A percentile compares a stretch with the other conserved stretches of the same genome.
phyloP scores from a whole-genome alignment of 2,797 vertebrate genomes.

The Neoniphon sammara region DNA sequence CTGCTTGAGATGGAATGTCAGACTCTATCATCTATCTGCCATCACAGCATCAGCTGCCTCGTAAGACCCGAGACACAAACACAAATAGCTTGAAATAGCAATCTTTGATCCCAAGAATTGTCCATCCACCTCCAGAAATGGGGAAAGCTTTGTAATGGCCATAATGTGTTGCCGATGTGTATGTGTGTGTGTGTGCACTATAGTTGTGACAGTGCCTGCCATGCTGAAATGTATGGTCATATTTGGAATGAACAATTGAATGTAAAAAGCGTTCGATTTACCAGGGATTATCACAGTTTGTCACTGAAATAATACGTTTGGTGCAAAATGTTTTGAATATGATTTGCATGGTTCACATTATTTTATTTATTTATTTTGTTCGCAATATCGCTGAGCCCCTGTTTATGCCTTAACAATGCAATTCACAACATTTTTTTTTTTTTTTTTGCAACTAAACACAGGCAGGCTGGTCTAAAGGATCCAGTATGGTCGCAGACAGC shows the following conservation, averaged over 20 bases:
- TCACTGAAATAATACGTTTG: neutral
- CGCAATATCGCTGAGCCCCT: neutral
- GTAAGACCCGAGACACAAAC: constrained; percentile 11
- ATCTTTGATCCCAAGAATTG: constrained; percentile 16
- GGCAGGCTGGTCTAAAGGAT: constrained; percentile 47
- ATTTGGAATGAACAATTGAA: neutral
- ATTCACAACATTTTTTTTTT: constrained; percentile 3
- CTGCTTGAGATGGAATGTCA: constrained; percentile 15
- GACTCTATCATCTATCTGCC: constrained; percentile 31
- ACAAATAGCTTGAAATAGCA: neutral
- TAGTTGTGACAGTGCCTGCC: neutral
- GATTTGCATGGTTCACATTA: neutral
- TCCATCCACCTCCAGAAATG: constrained; percentile 12
- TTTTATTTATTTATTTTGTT: constrained; percentile 16
- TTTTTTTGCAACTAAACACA: constrained; percentile 26
- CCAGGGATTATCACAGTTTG: neutral
- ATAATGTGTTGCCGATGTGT: neutral
- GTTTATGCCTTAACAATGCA: neutral
- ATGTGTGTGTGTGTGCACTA: neutral
- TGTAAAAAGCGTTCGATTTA: neutral
- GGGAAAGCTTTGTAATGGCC: neutral
- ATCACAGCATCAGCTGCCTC: constrained; percentile 20
- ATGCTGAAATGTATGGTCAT: neutral
- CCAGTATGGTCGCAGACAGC: constrained; percentile 65
- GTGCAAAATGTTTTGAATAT: neutral